A percentile compares a stretch with the other conserved stretches of the same genome.
Evolutionary conservation across 2,888 invertebrate genomes (phyloP).

Genomic region (Synanthedon formicaeformis): DNA sequence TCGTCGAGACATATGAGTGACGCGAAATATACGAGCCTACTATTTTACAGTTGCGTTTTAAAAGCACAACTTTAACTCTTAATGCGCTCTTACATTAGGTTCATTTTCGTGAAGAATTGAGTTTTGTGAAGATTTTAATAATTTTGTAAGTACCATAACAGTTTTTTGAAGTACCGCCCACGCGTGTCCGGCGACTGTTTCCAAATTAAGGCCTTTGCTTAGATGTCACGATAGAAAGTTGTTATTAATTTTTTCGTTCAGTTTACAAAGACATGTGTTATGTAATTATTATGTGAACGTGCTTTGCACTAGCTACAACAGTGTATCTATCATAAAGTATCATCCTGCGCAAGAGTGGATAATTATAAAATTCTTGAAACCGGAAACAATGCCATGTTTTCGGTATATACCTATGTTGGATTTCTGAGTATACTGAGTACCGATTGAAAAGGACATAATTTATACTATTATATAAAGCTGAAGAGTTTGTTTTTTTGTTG

Average conservation of each 20-base stretch:
- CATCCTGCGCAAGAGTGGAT: no score
- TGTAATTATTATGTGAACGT: no score
- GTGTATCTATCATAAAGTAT: no score
- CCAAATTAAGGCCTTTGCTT: conserved; percentile 42
- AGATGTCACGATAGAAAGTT: conserved; percentile 44
- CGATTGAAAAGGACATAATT: no score
- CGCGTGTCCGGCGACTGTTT: conserved; percentile 23
- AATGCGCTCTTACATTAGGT: neutral
- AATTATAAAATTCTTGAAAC: no score
- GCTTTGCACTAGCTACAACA: no score
- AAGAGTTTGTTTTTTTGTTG: no score
- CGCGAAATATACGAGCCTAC: conserved; percentile 25
- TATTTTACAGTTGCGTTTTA: conserved; percentile 6
- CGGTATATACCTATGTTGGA: no score
- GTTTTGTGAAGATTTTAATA: conserved; percentile 5
- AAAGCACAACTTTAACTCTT: neutral
- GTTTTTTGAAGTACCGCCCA: conserved; percentile 32
- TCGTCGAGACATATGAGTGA: conserved; percentile 32
- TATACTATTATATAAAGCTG: no score
- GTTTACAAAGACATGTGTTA: no score
- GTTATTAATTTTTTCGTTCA: conserved; percentile 29
- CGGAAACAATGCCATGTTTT: no score
- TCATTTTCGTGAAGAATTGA: conserved; percentile 1
- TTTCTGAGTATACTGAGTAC: no score
- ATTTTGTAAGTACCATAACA: conserved; percentile 15